These are phyloP conservation scores for Tinea trinotella DNA, from an alignment of 2,888 invertebrate genomes.

Conservation along the genomic window DNA sequence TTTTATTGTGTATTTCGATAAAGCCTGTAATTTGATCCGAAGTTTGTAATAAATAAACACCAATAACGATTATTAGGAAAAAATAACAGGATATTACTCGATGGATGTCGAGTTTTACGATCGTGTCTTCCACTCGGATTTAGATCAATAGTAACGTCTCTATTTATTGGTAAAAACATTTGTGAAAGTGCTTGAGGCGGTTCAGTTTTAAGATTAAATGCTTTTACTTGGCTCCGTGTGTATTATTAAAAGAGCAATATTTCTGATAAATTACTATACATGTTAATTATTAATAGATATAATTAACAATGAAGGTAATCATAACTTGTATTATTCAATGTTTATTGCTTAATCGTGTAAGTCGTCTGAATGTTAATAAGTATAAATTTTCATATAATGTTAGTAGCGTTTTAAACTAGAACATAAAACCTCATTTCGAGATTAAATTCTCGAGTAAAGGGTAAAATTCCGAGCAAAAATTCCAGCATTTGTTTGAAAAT, in stretches of 20 bases:
- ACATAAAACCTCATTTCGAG: slow-evolving; percentile 8
- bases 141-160: slow-evolving; percentile 62
- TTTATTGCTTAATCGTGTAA: background rate
- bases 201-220: slow-evolving; percentile 27
- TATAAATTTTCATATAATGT: background rate
- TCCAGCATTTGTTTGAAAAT: slow-evolving; percentile 60
- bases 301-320: background rate
- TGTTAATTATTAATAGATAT: slow-evolving; percentile 36
- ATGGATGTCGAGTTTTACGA: slow-evolving; percentile 49
- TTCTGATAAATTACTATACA: slow-evolving; percentile 59
- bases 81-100: slow-evolving; percentile 69
- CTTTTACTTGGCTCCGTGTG: slow-evolving; percentile 50
- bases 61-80: slow-evolving; percentile 71
- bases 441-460: slow-evolving; percentile 16
- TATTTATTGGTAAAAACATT: slow-evolving; percentile 61
- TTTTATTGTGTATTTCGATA: slow-evolving; percentile 56
- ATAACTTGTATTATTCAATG: background rate
- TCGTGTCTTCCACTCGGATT: slow-evolving; percentile 50
- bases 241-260: slow-evolving; percentile 60
- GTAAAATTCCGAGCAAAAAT: slow-evolving; percentile 41
- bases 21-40: slow-evolving; percentile 68
- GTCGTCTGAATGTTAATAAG: background rate
- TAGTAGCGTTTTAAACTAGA: background rate
- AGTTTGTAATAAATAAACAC: slow-evolving; percentile 71
- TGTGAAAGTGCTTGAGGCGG: slow-evolving; percentile 56